Percentiles rank a stretch among this genome's conserved stretches.
phyloP scores from a whole-genome alignment of 2,888 invertebrate species.

The Oscheius onirici region DNA sequence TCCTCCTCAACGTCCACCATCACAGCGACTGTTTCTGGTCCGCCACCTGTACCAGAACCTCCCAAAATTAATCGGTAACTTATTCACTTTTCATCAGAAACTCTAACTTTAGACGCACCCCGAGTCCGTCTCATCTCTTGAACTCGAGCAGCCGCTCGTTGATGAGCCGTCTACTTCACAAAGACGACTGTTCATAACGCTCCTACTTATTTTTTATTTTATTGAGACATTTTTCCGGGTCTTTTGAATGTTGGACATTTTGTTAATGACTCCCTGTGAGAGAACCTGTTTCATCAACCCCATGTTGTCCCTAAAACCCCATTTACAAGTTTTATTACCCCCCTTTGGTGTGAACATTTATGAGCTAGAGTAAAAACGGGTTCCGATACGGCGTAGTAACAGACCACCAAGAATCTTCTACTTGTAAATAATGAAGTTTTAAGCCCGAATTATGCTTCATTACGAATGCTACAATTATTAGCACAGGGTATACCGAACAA shows the following conservation, averaged over 20 bases:
- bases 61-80: slow-evolving; percentile 2
- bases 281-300: background rate
- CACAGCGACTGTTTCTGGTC: background rate
- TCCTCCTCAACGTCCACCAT: background rate
- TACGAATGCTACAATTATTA: slow-evolving; percentile 3
- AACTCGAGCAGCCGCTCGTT: slow-evolving; percentile 27
- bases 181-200: slow-evolving; percentile 27
- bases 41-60: background rate
- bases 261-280: slow-evolving; percentile 4
- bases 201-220: slow-evolving; percentile 1
- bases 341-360: background rate
- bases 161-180: slow-evolving; percentile 32
- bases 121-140: slow-evolving; percentile 16
- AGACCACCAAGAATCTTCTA: background rate
- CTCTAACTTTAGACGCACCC: slow-evolving; percentile 16
- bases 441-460: slow-evolving; percentile 1
- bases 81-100: background rate
- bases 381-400: slow-evolving; percentile 1
- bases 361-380: background rate
- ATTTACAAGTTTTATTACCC: background rate
- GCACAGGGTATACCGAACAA: no score
- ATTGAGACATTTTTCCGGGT: background rate
- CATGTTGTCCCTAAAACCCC: background rate
- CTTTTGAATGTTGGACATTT: background rate
- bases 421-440: slow-evolving; percentile 9